phyloP scores from a whole-genome alignment of 2,113 vertebrate genomes.

The Nothocercus nigrocapillus region DNA sequence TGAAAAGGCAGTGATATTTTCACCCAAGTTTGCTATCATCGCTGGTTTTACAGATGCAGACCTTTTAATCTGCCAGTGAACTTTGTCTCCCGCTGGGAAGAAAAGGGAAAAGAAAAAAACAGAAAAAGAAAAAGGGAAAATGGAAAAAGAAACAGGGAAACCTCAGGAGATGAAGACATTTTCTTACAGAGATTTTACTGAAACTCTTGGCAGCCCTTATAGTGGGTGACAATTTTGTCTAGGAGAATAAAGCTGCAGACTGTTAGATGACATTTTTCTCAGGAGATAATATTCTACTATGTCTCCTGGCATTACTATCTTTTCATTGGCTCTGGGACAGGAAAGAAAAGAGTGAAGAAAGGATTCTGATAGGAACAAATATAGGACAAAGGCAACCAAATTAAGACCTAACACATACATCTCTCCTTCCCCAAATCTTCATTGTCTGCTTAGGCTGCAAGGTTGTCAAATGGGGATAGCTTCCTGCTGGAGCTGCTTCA shows the following conservation, averaged over 20 bases:
- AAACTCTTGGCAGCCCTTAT: neutral
- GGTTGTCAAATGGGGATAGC: slow-evolving; percentile 16
- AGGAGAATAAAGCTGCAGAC: neutral
- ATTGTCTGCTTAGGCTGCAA: slow-evolving; percentile 1
- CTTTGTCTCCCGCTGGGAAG: neutral
- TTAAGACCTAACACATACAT: neutral
- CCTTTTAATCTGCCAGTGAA: slow-evolving; percentile 11
- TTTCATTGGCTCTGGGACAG: slow-evolving; percentile 30
- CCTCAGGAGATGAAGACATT: neutral
- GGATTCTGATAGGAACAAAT: slow-evolving; percentile 5
- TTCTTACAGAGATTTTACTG: neutral
- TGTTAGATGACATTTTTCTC: neutral
- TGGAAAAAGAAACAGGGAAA: neutral
- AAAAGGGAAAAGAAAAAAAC: neutral
- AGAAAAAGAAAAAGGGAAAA: neutral
- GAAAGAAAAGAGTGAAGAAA: neutral
- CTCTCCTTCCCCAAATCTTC: neutral
- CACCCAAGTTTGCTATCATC: neutral
- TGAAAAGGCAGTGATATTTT: neutral
- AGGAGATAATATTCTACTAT: neutral
- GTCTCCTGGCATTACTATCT: slow-evolving; percentile 35
- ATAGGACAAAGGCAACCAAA: neutral
- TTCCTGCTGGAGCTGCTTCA: slow-evolving; percentile 45
- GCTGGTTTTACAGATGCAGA: neutral
- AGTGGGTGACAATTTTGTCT: neutral